Evolutionary conservation across 2,113 vertebrate genomes (phyloP).

Genomic region (Hypanus sabinus): DNA sequence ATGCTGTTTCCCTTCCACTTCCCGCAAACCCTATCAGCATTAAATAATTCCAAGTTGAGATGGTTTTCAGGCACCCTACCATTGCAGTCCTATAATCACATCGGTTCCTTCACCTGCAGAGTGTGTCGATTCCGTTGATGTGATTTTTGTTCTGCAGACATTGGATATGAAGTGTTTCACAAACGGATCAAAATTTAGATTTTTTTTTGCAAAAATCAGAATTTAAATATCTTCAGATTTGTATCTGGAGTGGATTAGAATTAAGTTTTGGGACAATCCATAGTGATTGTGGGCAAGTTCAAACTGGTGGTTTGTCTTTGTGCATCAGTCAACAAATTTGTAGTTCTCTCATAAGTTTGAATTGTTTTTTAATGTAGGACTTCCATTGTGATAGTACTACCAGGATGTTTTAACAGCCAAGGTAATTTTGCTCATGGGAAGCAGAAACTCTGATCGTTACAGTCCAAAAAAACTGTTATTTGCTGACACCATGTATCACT

Average conservation of each 20-base stretch:
- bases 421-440: neutral
- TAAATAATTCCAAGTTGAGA: conserved; percentile 11
- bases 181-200: neutral
- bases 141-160: neutral
- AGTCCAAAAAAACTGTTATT: neutral
- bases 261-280: neutral
- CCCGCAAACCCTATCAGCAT: neutral
- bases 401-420: neutral
- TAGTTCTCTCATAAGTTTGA: neutral
- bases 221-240: neutral
- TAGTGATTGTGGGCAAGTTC: neutral
- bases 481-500: neutral
- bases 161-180: neutral
- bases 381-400: neutral
- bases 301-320: neutral
- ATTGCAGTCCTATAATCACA: neutral
- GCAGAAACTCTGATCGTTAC: neutral
- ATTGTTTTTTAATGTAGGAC: neutral
- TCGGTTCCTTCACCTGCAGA: neutral
- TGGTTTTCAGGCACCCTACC: neutral
- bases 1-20: neutral
- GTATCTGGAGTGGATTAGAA: neutral
- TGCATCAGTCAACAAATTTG: neutral
- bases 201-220: neutral
- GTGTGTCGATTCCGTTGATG: conserved; percentile 3